phyloP scores from a whole-genome alignment of 2,113 vertebrate species.

The Talpa occidentalis region DNA sequence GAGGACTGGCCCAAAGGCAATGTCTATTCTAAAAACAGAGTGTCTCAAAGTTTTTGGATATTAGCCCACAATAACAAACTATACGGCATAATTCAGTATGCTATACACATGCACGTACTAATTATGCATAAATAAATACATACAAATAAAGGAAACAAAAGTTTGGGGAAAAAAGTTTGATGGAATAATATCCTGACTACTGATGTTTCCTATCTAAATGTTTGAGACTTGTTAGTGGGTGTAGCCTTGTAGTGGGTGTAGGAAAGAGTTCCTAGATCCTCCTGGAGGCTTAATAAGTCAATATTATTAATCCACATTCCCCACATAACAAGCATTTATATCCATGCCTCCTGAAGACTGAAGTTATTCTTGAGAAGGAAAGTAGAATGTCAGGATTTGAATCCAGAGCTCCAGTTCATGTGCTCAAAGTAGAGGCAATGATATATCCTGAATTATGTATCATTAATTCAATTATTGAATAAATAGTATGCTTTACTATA shows the following conservation, averaged over 20 bases:
- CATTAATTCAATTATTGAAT: background rate
- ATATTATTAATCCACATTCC: background rate
- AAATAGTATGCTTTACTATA: background rate
- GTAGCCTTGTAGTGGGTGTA: background rate
- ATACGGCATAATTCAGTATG: background rate
- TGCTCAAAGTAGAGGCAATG: background rate
- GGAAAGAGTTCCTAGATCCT: background rate
- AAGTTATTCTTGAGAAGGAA: background rate
- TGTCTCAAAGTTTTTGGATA: background rate
- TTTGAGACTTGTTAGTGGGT: background rate
- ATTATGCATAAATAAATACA: background rate
- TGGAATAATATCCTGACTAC: background rate
- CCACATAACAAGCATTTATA: background rate
- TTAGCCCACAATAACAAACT: background rate
- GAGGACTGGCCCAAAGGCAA: background rate
- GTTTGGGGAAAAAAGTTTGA: too few species aligned
- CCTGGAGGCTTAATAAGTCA: background rate
- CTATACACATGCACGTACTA: background rate
- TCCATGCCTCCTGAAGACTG: background rate
- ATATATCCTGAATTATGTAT: background rate
- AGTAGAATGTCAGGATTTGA: background rate
- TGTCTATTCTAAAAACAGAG: background rate
- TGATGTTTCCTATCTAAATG: background rate
- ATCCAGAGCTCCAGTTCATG: background rate
- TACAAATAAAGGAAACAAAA: slow-evolving; percentile 8